Conservation (phyloP, 2,797 vertebrate species). For the Triplophysa bombifrons region DNA sequence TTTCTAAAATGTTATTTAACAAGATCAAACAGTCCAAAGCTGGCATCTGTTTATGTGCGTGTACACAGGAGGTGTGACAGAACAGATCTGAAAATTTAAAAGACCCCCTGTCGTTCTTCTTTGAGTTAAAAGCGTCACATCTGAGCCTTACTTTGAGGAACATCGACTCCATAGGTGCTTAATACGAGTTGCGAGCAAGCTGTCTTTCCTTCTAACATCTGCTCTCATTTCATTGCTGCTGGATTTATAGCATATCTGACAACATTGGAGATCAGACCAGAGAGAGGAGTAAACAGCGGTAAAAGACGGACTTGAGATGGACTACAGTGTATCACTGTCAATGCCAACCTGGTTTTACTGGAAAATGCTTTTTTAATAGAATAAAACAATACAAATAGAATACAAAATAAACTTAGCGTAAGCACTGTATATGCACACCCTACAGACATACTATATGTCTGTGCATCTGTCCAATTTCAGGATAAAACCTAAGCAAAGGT, state of each 20-base stretch:
- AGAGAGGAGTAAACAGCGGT: neutral
- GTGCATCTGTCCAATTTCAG: no score
- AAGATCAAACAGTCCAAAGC: neutral
- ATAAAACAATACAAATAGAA: no score
- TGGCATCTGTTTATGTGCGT: neutral
- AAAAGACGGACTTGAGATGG: neutral
- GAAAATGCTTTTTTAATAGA: no score
- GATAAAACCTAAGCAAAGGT: no score
- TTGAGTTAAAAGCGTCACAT: conserved; percentile 22
- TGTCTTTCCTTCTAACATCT: conserved; percentile 26
- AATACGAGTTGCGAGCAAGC: neutral
- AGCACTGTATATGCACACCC: no score
- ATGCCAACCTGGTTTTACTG: neutral
- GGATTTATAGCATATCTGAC: conserved; percentile 26
- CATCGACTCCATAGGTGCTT: conserved; percentile 5
- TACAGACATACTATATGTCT: no score
- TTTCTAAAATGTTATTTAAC: neutral
- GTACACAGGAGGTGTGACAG: neutral
- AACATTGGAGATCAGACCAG: neutral
- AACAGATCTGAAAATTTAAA: neutral
- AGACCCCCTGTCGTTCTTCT: conserved; percentile 8
- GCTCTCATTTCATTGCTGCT: conserved; percentile 21
- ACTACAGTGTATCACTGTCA: no score
- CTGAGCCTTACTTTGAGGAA: conserved; percentile 25
- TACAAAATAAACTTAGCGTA: no score